Conservation (phyloP, 2,113 vertebrate genomes). For the Panthera leo region DNA sequence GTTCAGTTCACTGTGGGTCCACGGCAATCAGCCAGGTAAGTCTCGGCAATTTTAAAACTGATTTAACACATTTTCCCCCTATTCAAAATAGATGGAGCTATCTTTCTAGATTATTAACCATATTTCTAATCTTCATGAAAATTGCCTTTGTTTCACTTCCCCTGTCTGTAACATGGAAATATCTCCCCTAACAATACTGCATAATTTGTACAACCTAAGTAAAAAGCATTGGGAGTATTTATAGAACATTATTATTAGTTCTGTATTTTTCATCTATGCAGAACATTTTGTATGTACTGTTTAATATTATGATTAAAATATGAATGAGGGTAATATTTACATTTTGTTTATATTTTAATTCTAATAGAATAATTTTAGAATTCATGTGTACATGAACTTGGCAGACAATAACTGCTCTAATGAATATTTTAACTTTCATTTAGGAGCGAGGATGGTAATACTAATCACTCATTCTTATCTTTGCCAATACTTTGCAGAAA, state of each 20-base stretch:
- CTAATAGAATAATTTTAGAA: constrained; percentile 44
- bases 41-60: constrained; percentile 4
- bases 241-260: not conserved
- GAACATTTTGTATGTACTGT: constrained; percentile 23
- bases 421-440: constrained; percentile 43
- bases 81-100: not conserved
- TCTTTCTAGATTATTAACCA: not conserved
- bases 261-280: constrained; percentile 41
- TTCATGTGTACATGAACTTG: constrained; percentile 28
- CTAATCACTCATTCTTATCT: not conserved
- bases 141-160: not conserved
- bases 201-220: not conserved
- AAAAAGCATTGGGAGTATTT: not conserved
- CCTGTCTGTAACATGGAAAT: not conserved
- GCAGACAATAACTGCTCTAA: constrained; percentile 7
- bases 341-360: constrained; percentile 54
- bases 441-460: not conserved
- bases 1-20: not conserved
- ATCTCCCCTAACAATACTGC: not conserved
- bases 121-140: not conserved
- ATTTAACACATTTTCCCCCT: not conserved
- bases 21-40: not conserved
- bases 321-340: constrained; percentile 33
- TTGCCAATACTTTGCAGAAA: not conserved
- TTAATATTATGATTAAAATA: constrained; percentile 65